These are phyloP conservation scores for Phania funesta DNA, from an alignment of 2,888 invertebrate species.

Conservation along the genomic window DNA sequence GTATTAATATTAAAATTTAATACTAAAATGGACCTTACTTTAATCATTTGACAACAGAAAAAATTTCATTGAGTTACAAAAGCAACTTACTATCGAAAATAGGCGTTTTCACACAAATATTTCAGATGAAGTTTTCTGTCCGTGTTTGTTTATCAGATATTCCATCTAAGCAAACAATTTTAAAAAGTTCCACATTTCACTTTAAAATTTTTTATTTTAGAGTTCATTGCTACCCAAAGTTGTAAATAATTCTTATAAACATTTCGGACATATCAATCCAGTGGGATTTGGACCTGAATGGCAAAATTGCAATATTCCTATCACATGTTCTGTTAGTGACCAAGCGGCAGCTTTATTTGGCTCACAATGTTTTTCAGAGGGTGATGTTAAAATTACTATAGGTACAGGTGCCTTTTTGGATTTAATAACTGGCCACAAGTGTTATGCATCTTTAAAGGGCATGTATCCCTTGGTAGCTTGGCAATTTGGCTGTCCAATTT, in stretches of 20 bases:
- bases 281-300: slow-evolving; percentile 86
- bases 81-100: too few species aligned
- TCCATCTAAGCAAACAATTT: too few species aligned
- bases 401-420: slow-evolving; percentile 96
- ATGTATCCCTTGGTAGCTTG: slow-evolving; percentile 96
- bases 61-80: too few species aligned
- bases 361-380: slow-evolving; percentile 88
- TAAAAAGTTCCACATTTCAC: background rate
- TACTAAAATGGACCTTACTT: background rate
- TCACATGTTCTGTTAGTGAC: slow-evolving; percentile 82
- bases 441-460: slow-evolving; percentile 91
- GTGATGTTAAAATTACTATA: slow-evolving; percentile 92
- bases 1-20: slow-evolving; percentile 36
- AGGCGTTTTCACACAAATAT: too few species aligned
- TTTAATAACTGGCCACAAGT: slow-evolving; percentile 87
- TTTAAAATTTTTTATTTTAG: slow-evolving; percentile 81
- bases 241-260: slow-evolving; percentile 86
- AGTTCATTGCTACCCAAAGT: slow-evolving; percentile 88
- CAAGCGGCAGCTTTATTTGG: slow-evolving; percentile 95
- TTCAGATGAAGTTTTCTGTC: too few species aligned
- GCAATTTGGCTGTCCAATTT: slow-evolving; percentile 82
- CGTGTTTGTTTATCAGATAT: too few species aligned
- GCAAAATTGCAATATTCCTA: slow-evolving; percentile 83
- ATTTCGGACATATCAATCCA: slow-evolving; percentile 86
- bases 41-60: too few species aligned